Conservation (phyloP, 1,140 invertebrate species). For the Colletes latitarsis region DNA sequence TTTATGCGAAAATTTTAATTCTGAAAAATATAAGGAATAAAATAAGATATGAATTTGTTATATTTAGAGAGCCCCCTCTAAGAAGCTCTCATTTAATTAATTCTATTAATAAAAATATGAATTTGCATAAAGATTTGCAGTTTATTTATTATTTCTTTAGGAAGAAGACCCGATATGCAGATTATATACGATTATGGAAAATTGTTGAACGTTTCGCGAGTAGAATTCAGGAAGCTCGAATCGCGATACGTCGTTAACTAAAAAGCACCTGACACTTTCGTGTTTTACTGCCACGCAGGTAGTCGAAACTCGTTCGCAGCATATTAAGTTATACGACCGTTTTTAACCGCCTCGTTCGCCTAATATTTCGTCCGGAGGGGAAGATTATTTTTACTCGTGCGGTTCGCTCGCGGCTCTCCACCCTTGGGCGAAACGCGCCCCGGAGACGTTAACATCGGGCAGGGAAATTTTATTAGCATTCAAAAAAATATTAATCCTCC, state of each 20-base stretch:
- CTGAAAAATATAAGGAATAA: too few species aligned
- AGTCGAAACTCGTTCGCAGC: conserved; percentile 48
- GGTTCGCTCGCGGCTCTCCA: background rate
- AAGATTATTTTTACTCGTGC: conserved; percentile 14
- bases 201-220: too few species aligned
- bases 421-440: background rate
- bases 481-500: conserved; percentile 37
- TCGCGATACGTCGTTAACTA: background rate
- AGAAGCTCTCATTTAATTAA: too few species aligned
- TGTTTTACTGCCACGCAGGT: conserved; percentile 30
- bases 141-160: too few species aligned
- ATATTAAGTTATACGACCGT: conserved; percentile 50
- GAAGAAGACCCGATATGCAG: too few species aligned
- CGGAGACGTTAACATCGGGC: background rate
- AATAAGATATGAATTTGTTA: too few species aligned
- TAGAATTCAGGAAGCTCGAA: too few species aligned
- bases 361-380: conserved; percentile 18
- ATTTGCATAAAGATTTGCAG: too few species aligned
- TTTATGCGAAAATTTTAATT: too few species aligned
- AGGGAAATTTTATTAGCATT: conserved; percentile 31
- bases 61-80: too few species aligned
- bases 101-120: too few species aligned
- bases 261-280: conserved; percentile 43
- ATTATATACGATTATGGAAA: too few species aligned
- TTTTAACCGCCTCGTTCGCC: conserved; percentile 30